Evolutionary conservation across 2,797 vertebrate genomes (phyloP).

Genomic region (Tamandua tetradactyla): DNA sequence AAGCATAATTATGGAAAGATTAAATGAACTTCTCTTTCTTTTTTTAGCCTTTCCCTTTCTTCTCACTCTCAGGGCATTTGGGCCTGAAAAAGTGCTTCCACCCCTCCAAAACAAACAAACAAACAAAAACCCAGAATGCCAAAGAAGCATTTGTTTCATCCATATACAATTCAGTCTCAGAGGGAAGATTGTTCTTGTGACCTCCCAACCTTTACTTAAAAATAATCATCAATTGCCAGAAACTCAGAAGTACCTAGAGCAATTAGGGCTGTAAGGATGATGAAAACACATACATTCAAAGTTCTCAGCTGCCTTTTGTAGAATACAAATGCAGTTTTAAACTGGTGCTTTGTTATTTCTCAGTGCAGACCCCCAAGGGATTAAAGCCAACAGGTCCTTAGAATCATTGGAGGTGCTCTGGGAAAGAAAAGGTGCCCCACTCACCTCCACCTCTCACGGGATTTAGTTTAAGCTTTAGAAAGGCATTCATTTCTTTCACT

Average conservation of each 20-base stretch:
- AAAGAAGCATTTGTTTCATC: conserved; percentile 40
- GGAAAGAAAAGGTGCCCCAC: conserved; percentile 48
- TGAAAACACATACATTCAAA: conserved; percentile 65
- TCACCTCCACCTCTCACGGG: conserved; percentile 59
- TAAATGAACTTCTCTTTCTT: conserved; percentile 21
- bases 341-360: conserved; percentile 72
- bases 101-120: background rate
- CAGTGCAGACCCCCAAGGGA: conserved; percentile 76
- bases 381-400: conserved; percentile 72
- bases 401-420: conserved; percentile 13
- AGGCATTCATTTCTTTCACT: conserved; percentile 78
- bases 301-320: conserved; percentile 62
- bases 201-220: conserved; percentile 21
- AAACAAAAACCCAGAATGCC: no score
- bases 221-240: background rate
- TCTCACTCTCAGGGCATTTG: conserved; percentile 36
- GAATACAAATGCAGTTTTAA: conserved; percentile 77
- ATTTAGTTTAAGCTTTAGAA: conserved; percentile 77
- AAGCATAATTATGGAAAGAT: conserved; percentile 72
- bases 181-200: background rate
- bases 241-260: background rate
- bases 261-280: conserved; percentile 58
- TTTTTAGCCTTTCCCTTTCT: background rate
- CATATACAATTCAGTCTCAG: background rate
- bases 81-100: background rate